Evolutionary conservation across 2,797 vertebrate genomes (phyloP).

Genomic region (Anolis apletophallus): DNA sequence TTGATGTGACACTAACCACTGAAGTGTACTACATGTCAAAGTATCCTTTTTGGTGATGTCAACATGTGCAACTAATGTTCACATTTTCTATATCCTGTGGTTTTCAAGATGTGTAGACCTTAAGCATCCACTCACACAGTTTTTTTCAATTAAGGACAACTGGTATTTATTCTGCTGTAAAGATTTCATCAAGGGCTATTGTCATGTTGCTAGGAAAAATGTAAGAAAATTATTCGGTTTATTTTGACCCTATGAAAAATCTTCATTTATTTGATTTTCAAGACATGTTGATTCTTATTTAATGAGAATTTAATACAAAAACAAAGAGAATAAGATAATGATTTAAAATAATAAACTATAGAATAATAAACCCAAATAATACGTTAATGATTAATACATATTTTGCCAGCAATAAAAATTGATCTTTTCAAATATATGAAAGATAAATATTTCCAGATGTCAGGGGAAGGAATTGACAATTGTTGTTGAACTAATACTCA

Average conservation of each 20-base stretch:
- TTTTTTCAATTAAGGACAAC: conserved; percentile 72
- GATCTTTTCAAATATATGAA: not conserved
- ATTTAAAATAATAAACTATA: not conserved
- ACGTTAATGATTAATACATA: not conserved
- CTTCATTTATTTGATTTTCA: conserved; percentile 52
- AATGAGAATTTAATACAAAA: not conserved
- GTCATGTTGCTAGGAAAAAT: conserved; percentile 59
- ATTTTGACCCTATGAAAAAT: conserved; percentile 41
- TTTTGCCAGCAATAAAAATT: not conserved
- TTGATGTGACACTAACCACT: conserved; percentile 65
- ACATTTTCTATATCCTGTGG: conserved; percentile 41
- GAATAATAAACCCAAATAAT: not conserved
- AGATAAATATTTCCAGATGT: not conserved
- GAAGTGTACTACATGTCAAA: conserved; percentile 68
- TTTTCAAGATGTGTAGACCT: conserved; percentile 49
- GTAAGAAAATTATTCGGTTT: conserved; percentile 31
- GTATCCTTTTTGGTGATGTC: conserved; percentile 60
- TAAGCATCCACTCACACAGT: conserved; percentile 67
- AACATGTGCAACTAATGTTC: conserved; percentile 54
- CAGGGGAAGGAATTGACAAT: too few relatives aligned
- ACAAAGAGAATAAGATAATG: not conserved
- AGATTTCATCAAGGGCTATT: conserved; percentile 57
- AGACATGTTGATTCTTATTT: conserved; percentile 40
- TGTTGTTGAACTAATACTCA: too few relatives aligned
- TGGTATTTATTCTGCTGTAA: conserved; percentile 66